Evolutionary conservation across 2,888 invertebrate species (phyloP), one percentile per base, ranked within the genome.

Genomic region (Silvanus unidentatus): DNA sequence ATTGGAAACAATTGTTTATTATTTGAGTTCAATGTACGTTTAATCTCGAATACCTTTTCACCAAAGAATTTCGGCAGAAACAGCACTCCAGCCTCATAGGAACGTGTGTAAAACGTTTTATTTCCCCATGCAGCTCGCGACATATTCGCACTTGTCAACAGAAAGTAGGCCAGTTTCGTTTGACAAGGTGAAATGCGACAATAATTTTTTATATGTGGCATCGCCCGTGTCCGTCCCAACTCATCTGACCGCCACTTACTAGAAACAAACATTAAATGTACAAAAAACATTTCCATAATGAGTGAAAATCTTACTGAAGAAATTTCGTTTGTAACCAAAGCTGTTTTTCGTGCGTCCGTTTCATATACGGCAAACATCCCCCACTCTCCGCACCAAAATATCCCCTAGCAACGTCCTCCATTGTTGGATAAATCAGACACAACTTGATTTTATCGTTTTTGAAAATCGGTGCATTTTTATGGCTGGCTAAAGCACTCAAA

Each of bases 41-140:
- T 47, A 32, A 72, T 69, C 46, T 60, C 57, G 45, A 72, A 70
- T 55, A 67, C 66, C 11, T 68, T 60, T 74, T 86, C 79, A 67
- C 91, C 90, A 68, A 94, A 78, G 67, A 86, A 82, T 62, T 78
- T 77, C 0, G 97, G 96, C 35, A 96, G 59, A 59, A 95, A 88
- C 37, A 97, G 66, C 0, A 98, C 90, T 0, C 97, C 97, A 0
- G 84, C 86, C 71, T 98, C 97, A 64, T 90, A 96, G 35, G 91
- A 94, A 68, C 89, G 79, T 6, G 95, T 81, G 27, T 86, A 79
- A 1, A 54, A 50, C 1, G 55, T 53, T 10, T 52, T 55, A 38
- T 60, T 57, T 32, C 98, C 98, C 98, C 98, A 98, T 0, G 98
- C 98, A 1, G 97, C 93, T 74, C 96, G 97, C 9, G 97, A 98